phyloP scores from a whole-genome alignment of 2,888 invertebrate genomes.

The Spatulosminthurus flaviceps region DNA sequence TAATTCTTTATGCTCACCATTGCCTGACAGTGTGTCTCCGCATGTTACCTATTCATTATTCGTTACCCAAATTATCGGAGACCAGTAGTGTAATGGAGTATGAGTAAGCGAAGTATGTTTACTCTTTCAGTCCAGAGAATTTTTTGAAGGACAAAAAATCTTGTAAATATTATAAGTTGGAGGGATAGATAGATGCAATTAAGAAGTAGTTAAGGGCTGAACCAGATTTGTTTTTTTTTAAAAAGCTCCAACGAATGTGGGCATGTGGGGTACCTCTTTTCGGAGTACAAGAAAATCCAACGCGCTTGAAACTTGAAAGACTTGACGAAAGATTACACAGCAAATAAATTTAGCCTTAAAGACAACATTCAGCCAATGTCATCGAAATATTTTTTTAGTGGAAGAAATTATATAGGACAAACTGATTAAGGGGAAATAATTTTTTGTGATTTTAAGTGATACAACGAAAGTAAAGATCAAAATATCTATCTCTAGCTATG shows the following conservation, averaged over 20 bases:
- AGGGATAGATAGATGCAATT: not conserved
- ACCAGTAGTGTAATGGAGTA: not conserved
- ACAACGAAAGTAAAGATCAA: no score
- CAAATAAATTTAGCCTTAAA: not conserved
- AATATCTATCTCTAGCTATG: no score
- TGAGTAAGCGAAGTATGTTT: not conserved
- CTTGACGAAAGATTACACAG: conserved; percentile 16
- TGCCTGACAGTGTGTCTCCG: not conserved
- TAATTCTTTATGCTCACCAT: conserved; percentile 3
- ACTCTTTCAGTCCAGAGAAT: conserved; percentile 2
- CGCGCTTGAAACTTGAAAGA: not conserved
- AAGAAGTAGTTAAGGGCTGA: conserved; percentile 3
- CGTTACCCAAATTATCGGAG: no score
- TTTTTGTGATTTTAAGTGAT: no score
- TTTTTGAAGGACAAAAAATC: not conserved
- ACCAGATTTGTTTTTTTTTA: conserved; percentile 12
- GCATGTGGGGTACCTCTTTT: conserved; percentile 1
- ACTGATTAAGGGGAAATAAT: not conserved
- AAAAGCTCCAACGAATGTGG: not conserved
- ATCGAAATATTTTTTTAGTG: not conserved
- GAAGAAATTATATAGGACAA: not conserved
- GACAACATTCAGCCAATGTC: not conserved
- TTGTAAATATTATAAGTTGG: not conserved
- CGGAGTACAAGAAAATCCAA: not conserved
- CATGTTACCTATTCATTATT: conserved; percentile 1